A percentile compares a stretch with the other conserved stretches of the same genome.
phyloP scores from a whole-genome alignment of 1,140 invertebrate species.

The Lordiphosa stackelbergi region DNA sequence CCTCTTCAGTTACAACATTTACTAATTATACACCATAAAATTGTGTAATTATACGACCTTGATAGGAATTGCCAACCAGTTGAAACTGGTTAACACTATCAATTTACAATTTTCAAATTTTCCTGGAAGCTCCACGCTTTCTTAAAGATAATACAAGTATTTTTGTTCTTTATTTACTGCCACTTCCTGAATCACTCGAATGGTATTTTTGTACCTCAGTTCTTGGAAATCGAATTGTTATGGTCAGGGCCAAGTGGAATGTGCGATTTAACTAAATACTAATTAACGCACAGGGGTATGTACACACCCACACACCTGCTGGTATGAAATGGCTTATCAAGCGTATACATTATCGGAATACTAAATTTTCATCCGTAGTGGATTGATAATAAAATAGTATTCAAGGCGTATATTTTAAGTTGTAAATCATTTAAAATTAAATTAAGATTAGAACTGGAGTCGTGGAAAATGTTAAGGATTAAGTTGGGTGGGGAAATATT shows the following conservation, averaged over 20 bases:
- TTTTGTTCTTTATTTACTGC: constrained; percentile 5
- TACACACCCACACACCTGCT: no score
- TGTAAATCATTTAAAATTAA: no score
- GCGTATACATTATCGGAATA: no score
- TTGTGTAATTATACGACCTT: constrained; percentile 3
- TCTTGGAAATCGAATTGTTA: constrained; percentile 35
- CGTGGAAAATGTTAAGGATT: neutral
- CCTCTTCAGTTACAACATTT: neutral
- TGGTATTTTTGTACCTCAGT: constrained; percentile 19
- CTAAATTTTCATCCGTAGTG: no score
- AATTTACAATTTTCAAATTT: constrained; percentile 18
- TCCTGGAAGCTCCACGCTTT: constrained; percentile 8
- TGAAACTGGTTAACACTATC: constrained; percentile 8
- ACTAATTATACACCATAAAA: neutral
- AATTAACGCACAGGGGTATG: no score
- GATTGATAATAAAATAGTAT: no score
- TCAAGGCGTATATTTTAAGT: no score
- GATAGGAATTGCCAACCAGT: constrained; percentile 14
- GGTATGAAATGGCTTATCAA: no score
- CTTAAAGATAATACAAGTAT: neutral
- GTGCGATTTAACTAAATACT: constrained; percentile 17
- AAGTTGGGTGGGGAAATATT: no score
- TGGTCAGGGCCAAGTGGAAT: constrained; percentile 48
- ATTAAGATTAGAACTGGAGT: neutral
- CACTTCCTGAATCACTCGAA: constrained; percentile 30